Evolutionary conservation across 2,888 invertebrate species (phyloP), one percentile per base, ranked within the genome.

Genomic region (Tricholauxania praeusta): DNA sequence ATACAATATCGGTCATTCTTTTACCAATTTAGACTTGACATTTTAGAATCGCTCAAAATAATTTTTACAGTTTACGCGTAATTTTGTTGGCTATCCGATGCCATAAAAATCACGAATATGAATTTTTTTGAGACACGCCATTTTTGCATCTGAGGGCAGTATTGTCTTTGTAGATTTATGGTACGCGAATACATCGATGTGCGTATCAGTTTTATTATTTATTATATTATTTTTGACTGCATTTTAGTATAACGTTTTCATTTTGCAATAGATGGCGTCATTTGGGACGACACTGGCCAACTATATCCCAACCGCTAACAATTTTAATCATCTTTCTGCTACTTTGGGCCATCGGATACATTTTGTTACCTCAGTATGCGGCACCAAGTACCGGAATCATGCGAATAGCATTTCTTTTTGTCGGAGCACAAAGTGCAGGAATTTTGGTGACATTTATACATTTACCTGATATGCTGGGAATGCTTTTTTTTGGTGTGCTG

Each of bases 401-500:
- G 87, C 83, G 87, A 19, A 83, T 88, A 71, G 80, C 82, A 64
- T 82, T 86, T 68, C 78, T 88, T 3, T 87, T 88, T 77, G 82
- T 86, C 70, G 87, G 87, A 2, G 87, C 87, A 10, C 85, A 88
- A 73, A 74, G 84, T 32, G 75, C 80, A 12, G 88, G 88, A 0
- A 79, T 85, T n/a, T 71, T 87, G 74, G 84, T 85, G 51, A 81
- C 83, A 60, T 82, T 85, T 10, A 67, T 84, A 3, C 80, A 81
- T 51, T 71, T 88, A 76, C 88, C 91, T 1, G 91, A 91, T 8
- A 89, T 91, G 82, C 87, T 92, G 72, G 92, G 92, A 15, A 91
- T 92, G 91, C 83, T 92, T 1, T 84, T 91, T 62, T 89, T 90
- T 68, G 91, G 92, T 14, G 89, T 91, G 5, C 81, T 89, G 12